Percentiles rank a stretch among this genome's conserved stretches.
phyloP scores from a whole-genome alignment of 2,797 vertebrate genomes.

The Hephaestus fuliginosus region DNA sequence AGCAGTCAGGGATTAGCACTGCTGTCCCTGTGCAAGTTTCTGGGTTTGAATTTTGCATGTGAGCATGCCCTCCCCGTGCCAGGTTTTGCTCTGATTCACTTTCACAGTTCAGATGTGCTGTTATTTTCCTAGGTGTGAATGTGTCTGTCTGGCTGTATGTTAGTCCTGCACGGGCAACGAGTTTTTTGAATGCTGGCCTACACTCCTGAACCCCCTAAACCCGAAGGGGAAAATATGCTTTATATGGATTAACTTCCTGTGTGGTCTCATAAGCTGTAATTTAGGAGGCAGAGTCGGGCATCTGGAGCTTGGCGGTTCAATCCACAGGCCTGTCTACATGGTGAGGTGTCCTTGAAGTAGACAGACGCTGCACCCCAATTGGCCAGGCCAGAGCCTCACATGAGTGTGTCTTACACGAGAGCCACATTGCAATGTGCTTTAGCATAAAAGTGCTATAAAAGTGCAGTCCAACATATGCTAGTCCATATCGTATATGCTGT shows the following conservation, averaged over 20 bases:
- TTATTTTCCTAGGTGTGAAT: not conserved
- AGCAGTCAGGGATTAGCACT: not conserved
- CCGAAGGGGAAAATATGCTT: not conserved
- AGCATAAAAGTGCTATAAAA: not conserved
- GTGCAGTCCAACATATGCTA: not conserved
- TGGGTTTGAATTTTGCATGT: slow-evolving; percentile 11
- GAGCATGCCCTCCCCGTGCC: not conserved
- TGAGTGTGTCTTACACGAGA: not conserved
- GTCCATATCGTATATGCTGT: not conserved
- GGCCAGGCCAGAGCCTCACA: not conserved
- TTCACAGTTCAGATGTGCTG: not conserved
- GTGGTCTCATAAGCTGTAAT: not conserved
- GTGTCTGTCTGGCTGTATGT: not conserved
- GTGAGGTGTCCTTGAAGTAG: not conserved
- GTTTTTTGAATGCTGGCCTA: not conserved
- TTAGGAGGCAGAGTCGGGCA: not conserved
- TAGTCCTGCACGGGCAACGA: not conserved
- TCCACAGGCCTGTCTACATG: not conserved
- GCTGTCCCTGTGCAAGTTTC: not conserved
- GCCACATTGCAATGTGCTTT: not conserved
- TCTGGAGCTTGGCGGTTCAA: not conserved
- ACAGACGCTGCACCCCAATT: not conserved
- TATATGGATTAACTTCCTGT: not conserved
- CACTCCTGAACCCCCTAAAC: not conserved
- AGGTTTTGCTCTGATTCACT: not conserved